Percentiles rank a stretch among this genome's conserved stretches.
Evolutionary conservation across 2,113 vertebrate species (phyloP).

Genomic region (Lepus timidus): DNA sequence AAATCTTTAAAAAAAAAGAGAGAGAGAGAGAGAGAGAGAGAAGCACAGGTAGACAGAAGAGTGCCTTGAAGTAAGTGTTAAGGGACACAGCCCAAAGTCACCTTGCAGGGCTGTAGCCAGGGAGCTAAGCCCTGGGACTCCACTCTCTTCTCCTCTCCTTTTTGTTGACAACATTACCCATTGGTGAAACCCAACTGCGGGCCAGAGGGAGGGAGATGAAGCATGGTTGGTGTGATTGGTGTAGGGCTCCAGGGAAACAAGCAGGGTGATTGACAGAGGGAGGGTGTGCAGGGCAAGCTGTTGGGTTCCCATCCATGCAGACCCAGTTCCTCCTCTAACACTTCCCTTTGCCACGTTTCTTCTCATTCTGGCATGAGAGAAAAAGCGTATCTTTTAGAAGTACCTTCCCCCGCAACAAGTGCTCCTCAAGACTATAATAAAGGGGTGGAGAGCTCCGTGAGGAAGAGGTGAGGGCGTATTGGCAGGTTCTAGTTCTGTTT

Average conservation of each 20-base stretch:
- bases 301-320: neutral
- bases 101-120: neutral
- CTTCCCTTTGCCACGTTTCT: neutral
- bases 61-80: neutral
- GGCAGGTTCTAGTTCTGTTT: neutral
- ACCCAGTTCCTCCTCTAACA: neutral
- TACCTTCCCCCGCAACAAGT: neutral
- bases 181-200: neutral
- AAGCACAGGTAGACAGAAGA: neutral
- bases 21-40: no score
- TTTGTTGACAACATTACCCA: neutral
- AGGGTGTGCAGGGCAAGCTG: neutral
- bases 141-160: neutral
- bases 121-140: neutral
- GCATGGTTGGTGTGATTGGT: neutral
- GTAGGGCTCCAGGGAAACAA: neutral
- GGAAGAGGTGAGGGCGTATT: neutral
- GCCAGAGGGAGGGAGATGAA: neutral
- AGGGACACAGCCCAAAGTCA: neutral
- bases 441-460: neutral
- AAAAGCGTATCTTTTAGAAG: neutral
- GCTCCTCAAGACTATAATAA: neutral
- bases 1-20: no score
- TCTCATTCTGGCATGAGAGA: neutral
- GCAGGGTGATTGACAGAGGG: no score